Evolutionary conservation across 2,113 vertebrate genomes (phyloP).

Genomic region (Vanacampus margaritifer): DNA sequence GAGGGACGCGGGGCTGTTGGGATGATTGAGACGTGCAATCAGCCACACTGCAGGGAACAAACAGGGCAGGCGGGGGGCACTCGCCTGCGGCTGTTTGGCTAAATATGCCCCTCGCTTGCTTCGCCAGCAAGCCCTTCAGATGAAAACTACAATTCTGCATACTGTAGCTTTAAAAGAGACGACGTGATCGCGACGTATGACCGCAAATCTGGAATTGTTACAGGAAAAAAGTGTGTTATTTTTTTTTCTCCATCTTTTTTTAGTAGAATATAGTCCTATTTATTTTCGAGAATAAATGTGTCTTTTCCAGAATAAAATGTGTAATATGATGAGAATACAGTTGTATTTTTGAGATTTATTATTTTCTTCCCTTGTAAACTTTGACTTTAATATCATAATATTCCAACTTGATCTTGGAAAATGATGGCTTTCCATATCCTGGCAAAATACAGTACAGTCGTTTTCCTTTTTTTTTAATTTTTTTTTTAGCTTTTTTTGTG

Average conservation of each 20-base stretch:
- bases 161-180: not conserved
- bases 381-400: not conserved
- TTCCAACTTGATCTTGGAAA: not conserved
- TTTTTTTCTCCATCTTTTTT: not conserved
- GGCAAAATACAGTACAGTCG: not conserved
- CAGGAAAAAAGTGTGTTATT: not conserved
- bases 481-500: no score
- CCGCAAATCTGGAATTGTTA: not conserved
- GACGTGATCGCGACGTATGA: no score
- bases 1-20: slow-evolving; percentile 24
- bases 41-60: slow-evolving; percentile 58
- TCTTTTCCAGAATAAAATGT: not conserved
- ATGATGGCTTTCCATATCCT: not conserved
- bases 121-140: not conserved
- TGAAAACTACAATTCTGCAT: not conserved
- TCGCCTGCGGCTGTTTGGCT: slow-evolving; percentile 53
- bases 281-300: not conserved
- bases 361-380: not conserved
- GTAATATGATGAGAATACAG: not conserved
- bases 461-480: not conserved
- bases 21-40: slow-evolving; percentile 72
- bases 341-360: not conserved
- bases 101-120: slow-evolving; percentile 38
- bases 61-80: slow-evolving; percentile 52
- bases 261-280: not conserved